Evolutionary conservation across 1,140 invertebrate species (phyloP).

Genomic region (Drosophila athabasca): DNA sequence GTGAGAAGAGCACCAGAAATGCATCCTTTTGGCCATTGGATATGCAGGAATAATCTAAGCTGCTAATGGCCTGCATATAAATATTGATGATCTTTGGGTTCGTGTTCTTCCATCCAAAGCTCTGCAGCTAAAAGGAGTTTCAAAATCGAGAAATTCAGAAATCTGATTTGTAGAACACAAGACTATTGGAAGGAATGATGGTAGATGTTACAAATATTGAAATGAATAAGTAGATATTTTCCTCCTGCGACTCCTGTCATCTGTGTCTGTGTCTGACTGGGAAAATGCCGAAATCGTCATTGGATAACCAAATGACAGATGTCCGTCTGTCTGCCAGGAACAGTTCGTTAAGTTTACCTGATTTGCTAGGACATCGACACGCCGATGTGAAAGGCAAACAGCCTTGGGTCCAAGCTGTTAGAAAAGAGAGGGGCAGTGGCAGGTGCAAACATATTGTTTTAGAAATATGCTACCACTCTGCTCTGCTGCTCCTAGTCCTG

Average conservation of each 20-base stretch:
- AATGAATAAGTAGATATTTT: too few relatives aligned
- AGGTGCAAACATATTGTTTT: too few relatives aligned
- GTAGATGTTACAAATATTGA: too few relatives aligned
- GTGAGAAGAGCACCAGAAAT: neutral
- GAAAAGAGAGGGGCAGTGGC: too few relatives aligned
- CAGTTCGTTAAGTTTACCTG: slow-evolving; percentile 1
- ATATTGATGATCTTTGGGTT: slow-evolving; percentile 35
- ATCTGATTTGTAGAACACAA: neutral
- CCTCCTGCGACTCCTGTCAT: too few relatives aligned
- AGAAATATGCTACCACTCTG: slow-evolving; percentile 17
- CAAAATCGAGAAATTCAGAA: neutral
- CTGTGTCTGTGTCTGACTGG: too few relatives aligned
- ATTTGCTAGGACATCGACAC: slow-evolving; percentile 16
- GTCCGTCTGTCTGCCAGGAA: too few relatives aligned
- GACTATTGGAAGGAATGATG: neutral
- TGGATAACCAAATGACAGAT: too few relatives aligned
- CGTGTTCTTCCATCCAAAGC: neutral
- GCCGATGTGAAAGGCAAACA: slow-evolving; percentile 53
- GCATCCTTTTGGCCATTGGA: slow-evolving; percentile 39
- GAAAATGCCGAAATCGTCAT: too few relatives aligned
- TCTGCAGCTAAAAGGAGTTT: neutral
- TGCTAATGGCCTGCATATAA: slow-evolving; percentile 66
- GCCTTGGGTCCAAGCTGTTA: neutral
- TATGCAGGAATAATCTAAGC: slow-evolving; percentile 69
- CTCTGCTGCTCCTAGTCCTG: slow-evolving; percentile 10